These are phyloP conservation scores for Melanotaenia parkinsoni DNA, from an alignment of 2,797 vertebrate genomes.

Conservation along the genomic window DNA sequence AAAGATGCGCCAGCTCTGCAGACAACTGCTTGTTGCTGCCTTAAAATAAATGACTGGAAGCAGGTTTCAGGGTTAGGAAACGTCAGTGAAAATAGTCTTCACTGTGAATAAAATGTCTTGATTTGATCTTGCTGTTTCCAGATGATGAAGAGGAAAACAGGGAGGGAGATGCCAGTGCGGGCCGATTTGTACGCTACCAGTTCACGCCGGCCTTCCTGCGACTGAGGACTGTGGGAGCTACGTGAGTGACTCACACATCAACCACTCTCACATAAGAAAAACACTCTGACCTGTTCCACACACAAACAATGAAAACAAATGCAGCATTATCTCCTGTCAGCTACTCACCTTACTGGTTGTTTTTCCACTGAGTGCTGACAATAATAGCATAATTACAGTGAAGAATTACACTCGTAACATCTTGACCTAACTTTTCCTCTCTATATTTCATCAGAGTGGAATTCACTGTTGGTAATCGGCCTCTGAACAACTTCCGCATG, in stretches of 20 bases:
- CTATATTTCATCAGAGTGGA: slow-evolving; percentile 85
- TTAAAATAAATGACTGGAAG: slow-evolving; percentile 3
- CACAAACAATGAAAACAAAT: slow-evolving; percentile 38
- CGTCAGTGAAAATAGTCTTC: not conserved
- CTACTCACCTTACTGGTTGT: slow-evolving; percentile 4
- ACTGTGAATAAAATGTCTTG: not conserved
- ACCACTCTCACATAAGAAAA: slow-evolving; percentile 35
- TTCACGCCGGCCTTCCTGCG: slow-evolving; percentile 92
- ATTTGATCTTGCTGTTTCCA: slow-evolving; percentile 44
- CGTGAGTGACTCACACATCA: slow-evolving; percentile 79
- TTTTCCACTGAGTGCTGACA: not conserved
- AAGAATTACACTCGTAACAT: not conserved
- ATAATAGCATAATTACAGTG: slow-evolving; percentile 4
- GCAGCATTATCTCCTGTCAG: slow-evolving; percentile 13
- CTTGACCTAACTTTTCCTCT: not conserved
- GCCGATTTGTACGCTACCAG: slow-evolving; percentile 94
- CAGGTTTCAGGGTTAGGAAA: not conserved
- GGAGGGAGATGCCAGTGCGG: slow-evolving; percentile 84
- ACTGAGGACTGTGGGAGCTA: slow-evolving; percentile 91
- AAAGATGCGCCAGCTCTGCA: not conserved
- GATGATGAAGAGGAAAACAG: slow-evolving; percentile 83
- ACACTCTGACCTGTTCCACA: slow-evolving; percentile 29
- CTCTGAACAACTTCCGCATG: slow-evolving; percentile 93
- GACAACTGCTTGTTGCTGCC: slow-evolving; percentile 1
- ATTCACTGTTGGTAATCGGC: slow-evolving; percentile 91